Evolutionary conservation across 2,888 invertebrate species (phyloP).

Genomic region (Pollenia griseotomentosa): DNA sequence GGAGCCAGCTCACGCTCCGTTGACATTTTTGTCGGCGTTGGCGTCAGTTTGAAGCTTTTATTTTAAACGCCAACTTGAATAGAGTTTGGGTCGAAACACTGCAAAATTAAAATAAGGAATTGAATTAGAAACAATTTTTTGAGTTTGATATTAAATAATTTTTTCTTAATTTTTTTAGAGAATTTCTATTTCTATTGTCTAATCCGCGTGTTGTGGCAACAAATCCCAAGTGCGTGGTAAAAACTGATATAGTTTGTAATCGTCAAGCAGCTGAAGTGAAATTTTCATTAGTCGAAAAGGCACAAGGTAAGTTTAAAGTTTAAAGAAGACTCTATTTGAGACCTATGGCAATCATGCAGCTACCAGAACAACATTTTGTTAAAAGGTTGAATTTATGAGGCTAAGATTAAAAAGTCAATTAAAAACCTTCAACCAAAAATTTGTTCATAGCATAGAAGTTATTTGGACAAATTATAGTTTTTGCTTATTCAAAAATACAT

Average conservation of each 20-base stretch:
- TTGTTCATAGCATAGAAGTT: too few relatives aligned
- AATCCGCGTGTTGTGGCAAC: conserved; percentile 88
- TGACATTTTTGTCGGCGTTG: conserved; percentile 85
- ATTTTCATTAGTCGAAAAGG: conserved; percentile 85
- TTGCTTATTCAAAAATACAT: too few relatives aligned
- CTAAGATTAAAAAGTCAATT: too few relatives aligned
- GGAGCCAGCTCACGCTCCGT: conserved; percentile 86
- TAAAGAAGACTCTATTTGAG: too few relatives aligned
- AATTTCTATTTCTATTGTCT: conserved; percentile 89
- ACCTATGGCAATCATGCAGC: too few relatives aligned
- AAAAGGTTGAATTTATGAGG: too few relatives aligned
- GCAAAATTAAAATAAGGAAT: conserved; percentile 55
- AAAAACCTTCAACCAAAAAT: too few relatives aligned
- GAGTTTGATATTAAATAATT: conserved; percentile 1
- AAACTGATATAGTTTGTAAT: conserved; percentile 91
- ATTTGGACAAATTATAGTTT: too few relatives aligned
- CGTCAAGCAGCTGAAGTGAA: conserved; percentile 90
- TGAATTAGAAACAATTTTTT: conserved; percentile 1
- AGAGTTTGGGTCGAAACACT: conserved; percentile 48
- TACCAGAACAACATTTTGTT: too few relatives aligned
- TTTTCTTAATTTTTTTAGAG: conserved; percentile 84
- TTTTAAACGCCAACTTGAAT: conserved; percentile 60
- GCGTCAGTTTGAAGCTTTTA: conserved; percentile 82
- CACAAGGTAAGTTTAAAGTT: conserved; percentile 84
- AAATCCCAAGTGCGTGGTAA: conserved; percentile 90